Base-by-base conservation (phyloP, 2,888 invertebrate species). In the Athalia circularis region DNA sequence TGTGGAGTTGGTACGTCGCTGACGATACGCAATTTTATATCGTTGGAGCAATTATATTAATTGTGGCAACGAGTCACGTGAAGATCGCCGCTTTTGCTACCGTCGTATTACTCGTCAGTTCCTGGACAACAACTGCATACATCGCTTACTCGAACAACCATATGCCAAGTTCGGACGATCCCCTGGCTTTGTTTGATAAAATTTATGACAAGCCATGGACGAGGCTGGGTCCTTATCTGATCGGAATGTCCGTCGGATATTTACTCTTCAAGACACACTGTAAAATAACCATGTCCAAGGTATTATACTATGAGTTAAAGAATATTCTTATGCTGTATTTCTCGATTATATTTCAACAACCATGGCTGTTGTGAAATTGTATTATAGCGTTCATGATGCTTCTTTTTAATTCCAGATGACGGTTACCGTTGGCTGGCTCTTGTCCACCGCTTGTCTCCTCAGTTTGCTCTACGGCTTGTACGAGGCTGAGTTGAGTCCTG, bases 161-260 rank as follows among this genome's bases (percentile, higher is more conserved):
- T 90, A 93, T 95, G 87, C 96, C 96, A 6, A 92, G 91, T 90
- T 93, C 94, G 13, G 96, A 96, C 85, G 96, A 96, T 88, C 96
- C 96, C 0, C 91, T 96, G 87, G 96, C 96, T 0, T 92, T 96
- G 74, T 97, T 97, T 89, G 96, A 97, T 90, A 96, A 96, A 91
- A 95, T 97, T 84, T 97, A 97, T 89, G 96, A 96, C 90, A 97
- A 96, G 90, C 96, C 96, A 0, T 97, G 96, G 96, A 96, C 96
- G 0, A 91, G 96, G 79, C 90, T 96, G 11, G 96, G 96, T 0
- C 96, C 96, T 0, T 97, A 96, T 89, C 91, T 96, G 3, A 94
- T 96, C 76, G 96, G 96, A 82, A 96, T 97, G 96, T 92, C 94
- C 15, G 94, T 95, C 0, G 96, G 96, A 0, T 97, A 96, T 94